Evolutionary conservation across 2,888 invertebrate species (phyloP).

Genomic region (Agrotis ipsilon): DNA sequence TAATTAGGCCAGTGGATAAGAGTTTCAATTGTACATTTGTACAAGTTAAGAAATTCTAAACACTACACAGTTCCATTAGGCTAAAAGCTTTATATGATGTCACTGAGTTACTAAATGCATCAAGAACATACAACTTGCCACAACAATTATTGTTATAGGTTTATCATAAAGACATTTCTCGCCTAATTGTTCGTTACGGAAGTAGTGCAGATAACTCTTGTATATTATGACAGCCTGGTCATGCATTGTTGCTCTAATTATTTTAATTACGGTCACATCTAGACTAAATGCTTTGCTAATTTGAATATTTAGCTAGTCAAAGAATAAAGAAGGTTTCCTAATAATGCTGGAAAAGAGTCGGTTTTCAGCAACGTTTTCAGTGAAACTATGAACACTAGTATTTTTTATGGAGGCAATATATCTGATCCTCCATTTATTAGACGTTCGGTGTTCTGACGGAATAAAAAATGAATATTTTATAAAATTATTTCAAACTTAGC

Average conservation of each 20-base stretch:
- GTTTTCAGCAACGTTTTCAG: background rate
- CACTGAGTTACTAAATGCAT: constrained; percentile 3
- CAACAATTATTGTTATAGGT: background rate
- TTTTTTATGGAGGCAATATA: background rate
- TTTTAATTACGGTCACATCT: constrained; percentile 35
- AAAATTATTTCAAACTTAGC: background rate
- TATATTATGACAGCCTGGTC: constrained; percentile 32
- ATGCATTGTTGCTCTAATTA: constrained; percentile 8
- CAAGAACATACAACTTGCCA: constrained; percentile 5
- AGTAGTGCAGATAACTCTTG: constrained; percentile 6
- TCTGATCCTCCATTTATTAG: background rate
- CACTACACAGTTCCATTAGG: constrained; percentile 11
- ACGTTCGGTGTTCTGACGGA: background rate
- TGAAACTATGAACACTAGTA: background rate
- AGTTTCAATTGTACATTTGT: background rate
- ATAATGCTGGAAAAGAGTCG: background rate
- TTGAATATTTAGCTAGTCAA: background rate
- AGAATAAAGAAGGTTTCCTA: background rate
- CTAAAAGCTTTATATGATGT: constrained; percentile 28
- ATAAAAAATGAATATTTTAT: background rate
- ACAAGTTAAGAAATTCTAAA: background rate
- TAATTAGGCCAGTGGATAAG: background rate
- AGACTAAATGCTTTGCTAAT: constrained; percentile 13
- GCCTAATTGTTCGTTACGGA: constrained; percentile 10
- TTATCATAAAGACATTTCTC: constrained; percentile 9